Conservation (phyloP, 2,888 invertebrate species). For the Machimus rusticus region DNA sequence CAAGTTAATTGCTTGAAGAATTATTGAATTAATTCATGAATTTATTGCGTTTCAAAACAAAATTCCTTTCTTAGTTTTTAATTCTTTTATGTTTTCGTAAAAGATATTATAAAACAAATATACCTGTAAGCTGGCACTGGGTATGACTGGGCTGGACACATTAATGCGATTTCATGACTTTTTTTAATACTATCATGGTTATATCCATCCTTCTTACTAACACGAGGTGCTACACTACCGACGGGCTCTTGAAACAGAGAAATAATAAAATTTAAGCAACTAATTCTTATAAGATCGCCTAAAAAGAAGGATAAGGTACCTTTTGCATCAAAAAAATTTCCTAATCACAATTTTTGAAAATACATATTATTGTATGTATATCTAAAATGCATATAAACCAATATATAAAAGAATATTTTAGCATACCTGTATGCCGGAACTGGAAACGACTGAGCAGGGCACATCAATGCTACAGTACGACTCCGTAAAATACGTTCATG, state of each 20-base stretch:
- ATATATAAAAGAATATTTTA: neutral
- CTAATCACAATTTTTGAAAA: neutral
- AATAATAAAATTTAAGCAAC: neutral
- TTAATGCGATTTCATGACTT: slow-evolving; percentile 68
- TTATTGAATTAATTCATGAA: too few species aligned
- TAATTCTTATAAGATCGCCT: neutral
- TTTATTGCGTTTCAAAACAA: too few species aligned
- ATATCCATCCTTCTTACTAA: slow-evolving; percentile 71
- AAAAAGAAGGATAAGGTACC: neutral
- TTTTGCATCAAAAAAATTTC: neutral
- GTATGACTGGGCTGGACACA: slow-evolving; percentile 80
- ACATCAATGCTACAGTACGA: slow-evolving; percentile 69
- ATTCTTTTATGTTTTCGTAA: neutral
- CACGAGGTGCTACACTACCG: slow-evolving; percentile 69
- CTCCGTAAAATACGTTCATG: slow-evolving; percentile 55
- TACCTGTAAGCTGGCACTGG: slow-evolving; percentile 69
- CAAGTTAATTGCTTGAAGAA: too few species aligned
- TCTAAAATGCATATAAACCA: too few species aligned
- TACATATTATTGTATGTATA: too few species aligned
- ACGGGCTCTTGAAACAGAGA: slow-evolving; percentile 63
- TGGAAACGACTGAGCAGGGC: slow-evolving; percentile 79
- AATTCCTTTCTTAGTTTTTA: neutral
- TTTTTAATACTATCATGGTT: slow-evolving; percentile 57
- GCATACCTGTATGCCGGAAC: slow-evolving; percentile 73
- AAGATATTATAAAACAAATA: slow-evolving; percentile 27